phyloP scores from a whole-genome alignment of 1,140 invertebrate genomes.

The Tribolium castaneum region DNA sequence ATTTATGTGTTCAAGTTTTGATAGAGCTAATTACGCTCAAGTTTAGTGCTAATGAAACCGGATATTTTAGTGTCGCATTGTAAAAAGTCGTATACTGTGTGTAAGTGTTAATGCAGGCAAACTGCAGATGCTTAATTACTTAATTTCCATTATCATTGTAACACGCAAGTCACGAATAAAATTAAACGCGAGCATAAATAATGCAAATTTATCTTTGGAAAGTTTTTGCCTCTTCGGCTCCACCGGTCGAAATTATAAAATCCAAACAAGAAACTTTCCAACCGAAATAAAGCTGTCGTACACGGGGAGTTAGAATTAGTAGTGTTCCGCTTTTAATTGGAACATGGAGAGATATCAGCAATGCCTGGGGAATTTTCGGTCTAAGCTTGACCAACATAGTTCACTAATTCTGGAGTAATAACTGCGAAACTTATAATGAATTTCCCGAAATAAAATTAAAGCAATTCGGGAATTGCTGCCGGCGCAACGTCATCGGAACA shows the following conservation, averaged over 20 bases:
- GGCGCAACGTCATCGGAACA: background rate
- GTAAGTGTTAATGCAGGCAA: conserved; percentile 26
- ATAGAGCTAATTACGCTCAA: background rate
- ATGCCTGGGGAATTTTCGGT: conserved; percentile 34
- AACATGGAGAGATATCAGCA: conserved; percentile 24
- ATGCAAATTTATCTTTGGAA: background rate
- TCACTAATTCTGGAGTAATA: conserved; percentile 35
- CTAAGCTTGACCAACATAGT: conserved; percentile 42
- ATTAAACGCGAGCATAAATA: conserved; percentile 7
- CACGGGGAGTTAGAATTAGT: conserved; percentile 32
- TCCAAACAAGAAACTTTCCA: conserved; percentile 32
- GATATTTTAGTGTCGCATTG: background rate
- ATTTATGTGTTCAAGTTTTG: background rate
- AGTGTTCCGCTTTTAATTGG: conserved; percentile 26
- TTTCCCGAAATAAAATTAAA: conserved; percentile 34
- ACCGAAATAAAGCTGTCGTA: conserved; percentile 24
- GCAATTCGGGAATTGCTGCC: background rate
- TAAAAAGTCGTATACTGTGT: background rate
- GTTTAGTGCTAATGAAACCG: background rate
- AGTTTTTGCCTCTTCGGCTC: conserved; percentile 3
- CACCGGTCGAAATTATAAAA: conserved; percentile 20
- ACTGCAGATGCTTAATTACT: conserved; percentile 25
- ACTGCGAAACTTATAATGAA: conserved; percentile 38
- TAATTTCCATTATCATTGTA: conserved; percentile 9
- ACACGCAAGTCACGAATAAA: conserved; percentile 27